phyloP scores from a whole-genome alignment of 2,888 invertebrate species.

The Scrobipalpa costella region DNA sequence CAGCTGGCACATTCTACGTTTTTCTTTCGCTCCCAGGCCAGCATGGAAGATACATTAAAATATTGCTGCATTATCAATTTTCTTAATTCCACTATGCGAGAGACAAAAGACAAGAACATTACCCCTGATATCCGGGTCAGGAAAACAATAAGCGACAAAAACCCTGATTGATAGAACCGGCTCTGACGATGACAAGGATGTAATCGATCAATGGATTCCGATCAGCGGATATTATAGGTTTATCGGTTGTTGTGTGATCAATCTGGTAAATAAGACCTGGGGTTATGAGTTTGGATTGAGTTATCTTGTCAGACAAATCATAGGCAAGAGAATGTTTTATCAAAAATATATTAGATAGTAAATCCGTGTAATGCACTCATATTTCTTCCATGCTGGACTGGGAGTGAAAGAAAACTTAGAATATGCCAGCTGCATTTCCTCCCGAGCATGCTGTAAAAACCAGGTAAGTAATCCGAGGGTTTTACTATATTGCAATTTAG shows the following conservation, averaged over 20 bases:
- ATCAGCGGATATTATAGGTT: no score
- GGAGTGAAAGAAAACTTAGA: no score
- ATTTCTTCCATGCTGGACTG: no score
- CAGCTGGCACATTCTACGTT: no score
- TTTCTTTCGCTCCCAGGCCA: no score
- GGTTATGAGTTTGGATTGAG: neutral
- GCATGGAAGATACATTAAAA: no score
- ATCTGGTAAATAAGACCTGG: constrained; percentile 13
- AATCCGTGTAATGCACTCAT: no score
- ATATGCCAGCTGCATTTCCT: no score
- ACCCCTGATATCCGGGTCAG: constrained; percentile 6
- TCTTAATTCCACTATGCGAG: neutral
- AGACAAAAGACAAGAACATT: neutral
- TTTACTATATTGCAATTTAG: no score
- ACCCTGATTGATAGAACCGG: constrained; percentile 31
- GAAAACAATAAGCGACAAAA: constrained; percentile 32
- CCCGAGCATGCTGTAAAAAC: no score
- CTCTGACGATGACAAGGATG: constrained; percentile 26
- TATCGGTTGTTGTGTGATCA: constrained; percentile 26
- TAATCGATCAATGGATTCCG: constrained; percentile 31
- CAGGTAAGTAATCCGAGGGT: no score
- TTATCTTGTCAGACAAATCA: neutral
- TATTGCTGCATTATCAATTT: neutral
- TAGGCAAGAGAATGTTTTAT: neutral
- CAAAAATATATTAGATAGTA: no score